phyloP scores from a whole-genome alignment of 2,797 vertebrate genomes.

The Threskiornis aethiopicus region DNA sequence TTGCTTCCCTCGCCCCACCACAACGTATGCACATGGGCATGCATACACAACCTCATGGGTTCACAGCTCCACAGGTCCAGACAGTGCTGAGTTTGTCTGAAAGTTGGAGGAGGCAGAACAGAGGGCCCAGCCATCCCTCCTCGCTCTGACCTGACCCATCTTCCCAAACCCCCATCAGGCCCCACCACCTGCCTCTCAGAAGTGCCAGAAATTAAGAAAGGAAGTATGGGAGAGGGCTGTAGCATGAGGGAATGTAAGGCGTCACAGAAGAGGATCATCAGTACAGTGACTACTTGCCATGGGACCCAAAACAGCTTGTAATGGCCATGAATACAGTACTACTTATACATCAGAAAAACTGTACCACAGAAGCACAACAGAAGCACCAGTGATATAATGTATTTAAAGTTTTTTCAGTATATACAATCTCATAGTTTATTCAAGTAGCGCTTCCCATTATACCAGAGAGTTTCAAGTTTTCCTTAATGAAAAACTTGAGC shows the following conservation, averaged over 20 bases:
- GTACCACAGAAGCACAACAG: neutral
- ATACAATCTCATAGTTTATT: neutral
- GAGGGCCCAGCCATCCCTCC: neutral
- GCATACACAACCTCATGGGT: neutral
- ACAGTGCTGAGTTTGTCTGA: neutral
- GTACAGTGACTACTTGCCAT: neutral
- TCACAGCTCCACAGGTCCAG: neutral
- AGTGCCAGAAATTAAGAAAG: neutral
- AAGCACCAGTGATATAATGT: neutral
- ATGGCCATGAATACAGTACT: neutral
- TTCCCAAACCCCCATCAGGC: neutral
- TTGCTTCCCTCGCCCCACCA: neutral
- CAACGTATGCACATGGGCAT: rapidly evolving
- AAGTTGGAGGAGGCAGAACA: neutral
- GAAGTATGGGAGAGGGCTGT: neutral
- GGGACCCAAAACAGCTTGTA: neutral
- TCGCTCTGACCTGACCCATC: neutral
- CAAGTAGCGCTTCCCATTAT: neutral
- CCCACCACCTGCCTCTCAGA: neutral
- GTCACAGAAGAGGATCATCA: neutral
- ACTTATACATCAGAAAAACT: neutral
- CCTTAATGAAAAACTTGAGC: neutral
- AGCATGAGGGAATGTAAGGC: neutral
- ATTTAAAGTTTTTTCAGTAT: neutral
- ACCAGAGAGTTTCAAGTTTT: neutral